Base-by-base conservation (phyloP, 2,113 vertebrate genomes). In the Probosciger aterrimus region DNA sequence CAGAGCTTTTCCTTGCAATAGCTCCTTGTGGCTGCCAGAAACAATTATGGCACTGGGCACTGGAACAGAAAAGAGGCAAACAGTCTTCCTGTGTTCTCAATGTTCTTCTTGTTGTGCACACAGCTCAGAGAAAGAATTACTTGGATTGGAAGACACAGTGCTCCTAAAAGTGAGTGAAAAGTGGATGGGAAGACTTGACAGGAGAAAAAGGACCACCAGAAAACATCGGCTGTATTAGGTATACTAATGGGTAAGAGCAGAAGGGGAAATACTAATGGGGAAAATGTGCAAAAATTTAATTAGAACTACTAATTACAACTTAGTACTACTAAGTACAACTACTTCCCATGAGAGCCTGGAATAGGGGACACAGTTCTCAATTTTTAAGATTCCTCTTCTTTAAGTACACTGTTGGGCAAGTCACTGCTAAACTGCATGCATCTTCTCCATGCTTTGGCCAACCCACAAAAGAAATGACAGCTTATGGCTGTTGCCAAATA, bases 21-120 rank as follows among this genome's bases (percentile, higher is more conserved):
- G 87, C 47, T 96, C 70, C 89, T 96, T 82, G 89, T 69, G 79
- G 82, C 57, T 97, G 94, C 93, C 96, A 95, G 94, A 92, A 96
- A 92, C 88, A 92, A 95, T 97, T 96, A 95, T 78, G 73, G 92
- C 90, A 96, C 82, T 83, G 82, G 90, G 94, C 93, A 94, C 88
- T 81, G 76, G 95, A 96, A 97, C 90, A 93, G 88, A 96, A 96
- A 83, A 92, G 88, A 93, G 64, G 88, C 92, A 70, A 95, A 94
- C 84, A 85, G 85, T 59, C 88, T 90, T 92, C 82, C 88, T 96
- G 90, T 88, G 92, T 94, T 96, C 88, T 93, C 92, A 94, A 11
- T 94, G 79, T 96, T 95, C 49, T 53, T 91, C 84, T 90, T 94
- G 67, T 91, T 94, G 74, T 9, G 76, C 50, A 53, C 57, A 84